Conservation (phyloP, 2,797 vertebrate species). For the Etheostoma nigrum region DNA sequence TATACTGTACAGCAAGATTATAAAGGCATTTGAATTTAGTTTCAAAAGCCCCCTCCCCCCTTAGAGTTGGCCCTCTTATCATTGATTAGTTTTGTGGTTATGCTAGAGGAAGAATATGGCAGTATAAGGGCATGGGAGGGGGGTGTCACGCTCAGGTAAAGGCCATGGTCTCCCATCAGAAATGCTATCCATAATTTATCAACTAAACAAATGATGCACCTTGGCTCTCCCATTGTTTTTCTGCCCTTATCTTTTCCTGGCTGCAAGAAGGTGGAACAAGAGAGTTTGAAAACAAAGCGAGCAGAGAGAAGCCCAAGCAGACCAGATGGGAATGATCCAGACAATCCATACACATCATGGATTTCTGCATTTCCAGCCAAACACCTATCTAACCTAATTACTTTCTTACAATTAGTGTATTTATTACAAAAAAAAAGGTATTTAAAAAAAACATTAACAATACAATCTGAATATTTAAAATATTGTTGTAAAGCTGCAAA, state of each 20-base stretch:
- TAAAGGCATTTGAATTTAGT: neutral
- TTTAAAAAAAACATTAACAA: constrained; percentile 1
- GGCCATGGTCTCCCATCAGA: constrained; percentile 52
- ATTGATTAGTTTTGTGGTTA: constrained; percentile 32
- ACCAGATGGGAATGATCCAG: constrained; percentile 43
- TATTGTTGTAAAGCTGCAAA: neutral
- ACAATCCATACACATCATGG: constrained; percentile 12
- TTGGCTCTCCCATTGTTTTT: constrained; percentile 60
- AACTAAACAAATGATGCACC: constrained; percentile 61
- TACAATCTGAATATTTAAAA: neutral
- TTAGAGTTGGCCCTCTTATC: constrained; percentile 8
- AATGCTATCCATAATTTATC: constrained; percentile 63
- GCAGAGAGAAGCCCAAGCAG: constrained; percentile 15
- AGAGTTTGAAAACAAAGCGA: constrained; percentile 38
- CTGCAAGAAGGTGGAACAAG: constrained; percentile 22
- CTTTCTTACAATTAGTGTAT: constrained; percentile 2
- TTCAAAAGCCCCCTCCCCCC: neutral
- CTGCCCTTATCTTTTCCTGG: constrained; percentile 55
- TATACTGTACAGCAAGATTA: neutral
- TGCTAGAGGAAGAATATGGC: constrained; percentile 19
- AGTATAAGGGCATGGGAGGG: constrained; percentile 3
- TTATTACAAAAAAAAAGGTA: neutral
- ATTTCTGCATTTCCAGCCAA: constrained; percentile 10
- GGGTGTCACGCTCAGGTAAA: constrained; percentile 49
- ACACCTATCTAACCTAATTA: neutral